Base-by-base conservation (phyloP, 2,888 invertebrate genomes). In the Antheraea assamensis region DNA sequence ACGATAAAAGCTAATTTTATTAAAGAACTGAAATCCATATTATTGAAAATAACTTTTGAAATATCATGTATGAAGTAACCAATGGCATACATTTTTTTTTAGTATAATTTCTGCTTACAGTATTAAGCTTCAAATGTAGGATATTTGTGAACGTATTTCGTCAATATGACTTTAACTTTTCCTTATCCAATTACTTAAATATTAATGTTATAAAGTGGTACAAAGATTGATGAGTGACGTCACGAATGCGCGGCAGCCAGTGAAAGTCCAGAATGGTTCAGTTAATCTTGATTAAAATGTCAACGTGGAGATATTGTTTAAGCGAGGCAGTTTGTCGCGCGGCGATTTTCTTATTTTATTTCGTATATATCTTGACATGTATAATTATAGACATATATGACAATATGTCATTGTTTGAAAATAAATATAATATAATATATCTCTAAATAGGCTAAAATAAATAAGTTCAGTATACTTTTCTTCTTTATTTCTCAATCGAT, bases 261-360 rank as follows among this genome's bases (percentile, higher is more conserved):
- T 76, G 81, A 81, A 81, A 81, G 81, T 78, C 64, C 55, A 78
- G 78, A 78, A 79, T 76, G 75, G 74, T 73, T 61, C 73, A 52
- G 58, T 58, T 76, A 75, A 79, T 79, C 76, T 76, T 76, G 78
- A 80, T 79, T 77, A 66, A 77, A 78, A 78, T 78, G 77, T 76
- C 79, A 78, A 71, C 61, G 49, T 68, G 70, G 64, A 61, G 61
- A 64, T 31, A 74, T 71, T 55, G 73, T 71, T 61, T 27, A 61
- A 31, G 19, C 55, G 49, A 42, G 55, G 35, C 49, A 55, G 71
- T 68, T 68, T 68, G 68, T 68, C 68, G 68, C 68, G 35, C 24
- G 35, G 21, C 3, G 68, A 35, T 68, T 68, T 68, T 30, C 61
- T 61, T 61, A 61, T n/a, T 64, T 64, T 64, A 30, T 35, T 66